Evolutionary conservation across 2,888 invertebrate species (phyloP).

Genomic region (Macrophya annulata): DNA sequence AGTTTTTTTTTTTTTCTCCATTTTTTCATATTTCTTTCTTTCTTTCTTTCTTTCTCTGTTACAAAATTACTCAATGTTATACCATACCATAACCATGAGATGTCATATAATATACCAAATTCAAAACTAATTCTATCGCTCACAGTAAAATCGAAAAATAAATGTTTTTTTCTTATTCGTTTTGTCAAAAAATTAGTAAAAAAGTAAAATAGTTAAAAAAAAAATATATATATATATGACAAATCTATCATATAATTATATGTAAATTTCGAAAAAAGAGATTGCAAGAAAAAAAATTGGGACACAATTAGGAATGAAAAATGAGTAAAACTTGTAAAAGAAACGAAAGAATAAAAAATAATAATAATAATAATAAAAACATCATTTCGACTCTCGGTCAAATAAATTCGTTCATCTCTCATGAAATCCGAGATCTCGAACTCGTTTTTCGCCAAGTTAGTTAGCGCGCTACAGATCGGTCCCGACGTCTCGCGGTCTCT

Average conservation of each 20-base stretch:
- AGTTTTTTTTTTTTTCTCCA: slow-evolving; percentile 1
- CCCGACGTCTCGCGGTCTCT: neutral
- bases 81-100: neutral
- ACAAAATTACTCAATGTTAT: neutral
- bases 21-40: slow-evolving; percentile 15
- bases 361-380: too few relatives aligned
- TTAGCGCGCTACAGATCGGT: neutral
- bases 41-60: neutral
- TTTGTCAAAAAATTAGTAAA: neutral
- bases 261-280: too few relatives aligned
- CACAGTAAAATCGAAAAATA: neutral
- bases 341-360: too few relatives aligned
- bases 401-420: neutral
- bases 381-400: neutral
- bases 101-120: neutral
- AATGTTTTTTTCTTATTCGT: neutral
- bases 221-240: too few relatives aligned
- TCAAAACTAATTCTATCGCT: neutral
- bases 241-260: too few relatives aligned
- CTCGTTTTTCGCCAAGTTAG: neutral
- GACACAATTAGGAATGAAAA: too few relatives aligned
- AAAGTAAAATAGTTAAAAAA: too few relatives aligned
- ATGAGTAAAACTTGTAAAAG: too few relatives aligned
- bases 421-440: neutral
- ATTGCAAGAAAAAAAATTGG: too few relatives aligned